These are phyloP conservation scores for Bujurquina vittata DNA, from an alignment of 2,113 vertebrate genomes.

Conservation along the genomic window DNA sequence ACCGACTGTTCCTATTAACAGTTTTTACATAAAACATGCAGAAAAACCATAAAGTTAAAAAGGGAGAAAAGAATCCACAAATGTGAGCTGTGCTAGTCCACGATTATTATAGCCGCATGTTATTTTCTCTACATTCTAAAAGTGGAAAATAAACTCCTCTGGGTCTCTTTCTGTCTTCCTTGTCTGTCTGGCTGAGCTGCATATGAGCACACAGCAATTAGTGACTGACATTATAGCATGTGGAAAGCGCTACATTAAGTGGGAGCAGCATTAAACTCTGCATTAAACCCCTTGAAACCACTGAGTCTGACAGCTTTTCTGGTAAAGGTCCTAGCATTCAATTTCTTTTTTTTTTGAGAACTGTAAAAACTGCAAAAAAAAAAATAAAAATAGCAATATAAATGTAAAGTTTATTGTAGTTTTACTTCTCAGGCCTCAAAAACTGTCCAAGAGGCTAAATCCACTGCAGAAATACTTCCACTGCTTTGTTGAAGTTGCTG, in stretches of 20 bases:
- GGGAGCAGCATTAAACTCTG: neutral
- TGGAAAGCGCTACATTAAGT: neutral
- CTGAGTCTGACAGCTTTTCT: neutral
- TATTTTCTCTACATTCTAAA: neutral
- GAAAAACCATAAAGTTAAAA: neutral
- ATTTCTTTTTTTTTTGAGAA: neutral
- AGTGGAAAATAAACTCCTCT: neutral
- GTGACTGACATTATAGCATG: neutral
- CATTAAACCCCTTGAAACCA: neutral
- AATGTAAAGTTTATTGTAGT: neutral
- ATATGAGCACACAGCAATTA: neutral
- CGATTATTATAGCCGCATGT: neutral
- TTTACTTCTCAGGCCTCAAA: no score
- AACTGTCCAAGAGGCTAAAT: neutral
- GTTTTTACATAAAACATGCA: neutral
- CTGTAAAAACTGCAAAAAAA: neutral
- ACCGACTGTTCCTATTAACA: neutral
- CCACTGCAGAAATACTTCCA: no score
- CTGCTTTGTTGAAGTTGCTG: neutral
- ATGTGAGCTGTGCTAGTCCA: neutral
- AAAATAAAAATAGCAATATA: neutral
- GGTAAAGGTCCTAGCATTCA: neutral
- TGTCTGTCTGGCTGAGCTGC: accelerated
- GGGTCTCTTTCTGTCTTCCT: neutral
- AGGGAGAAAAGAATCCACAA: neutral